Evolutionary conservation across 2,888 invertebrate species (phyloP).

Genomic region (Mesorhabditis spiculigera): DNA sequence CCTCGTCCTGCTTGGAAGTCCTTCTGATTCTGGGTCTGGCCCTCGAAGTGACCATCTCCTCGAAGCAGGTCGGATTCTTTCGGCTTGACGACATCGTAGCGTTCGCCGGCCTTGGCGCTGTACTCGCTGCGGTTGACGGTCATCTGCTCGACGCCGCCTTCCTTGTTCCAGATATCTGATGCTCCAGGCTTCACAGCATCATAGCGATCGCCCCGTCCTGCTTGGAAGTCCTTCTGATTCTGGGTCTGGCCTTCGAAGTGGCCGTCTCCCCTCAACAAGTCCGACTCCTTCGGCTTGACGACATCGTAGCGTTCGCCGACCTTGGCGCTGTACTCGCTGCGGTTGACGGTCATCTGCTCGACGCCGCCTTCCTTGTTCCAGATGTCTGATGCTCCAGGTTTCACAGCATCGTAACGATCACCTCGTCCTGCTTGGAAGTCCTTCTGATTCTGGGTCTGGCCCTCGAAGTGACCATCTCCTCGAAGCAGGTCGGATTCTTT

Average conservation of each 20-base stretch:
- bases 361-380: constrained; percentile 25
- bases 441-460: constrained; percentile 16
- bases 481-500: constrained; percentile 16
- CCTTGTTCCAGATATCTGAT: constrained; percentile 1
- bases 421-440: constrained; percentile 16
- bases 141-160: constrained; percentile 9
- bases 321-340: constrained; percentile 12
- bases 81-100: constrained; percentile 28
- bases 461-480: constrained; percentile 23
- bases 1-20: constrained; percentile 22
- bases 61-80: constrained; percentile 30
- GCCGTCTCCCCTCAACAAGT: constrained; percentile 13
- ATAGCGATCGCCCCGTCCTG: not conserved
- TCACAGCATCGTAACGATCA: constrained; percentile 22
- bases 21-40: constrained; percentile 16
- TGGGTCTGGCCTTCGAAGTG: constrained; percentile 16
- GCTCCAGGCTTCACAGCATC: not conserved
- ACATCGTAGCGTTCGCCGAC: constrained; percentile 17
- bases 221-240: constrained; percentile 12
- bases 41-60: constrained; percentile 18
- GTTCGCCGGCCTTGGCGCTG: constrained; percentile 25
- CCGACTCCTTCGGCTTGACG: constrained; percentile 11
- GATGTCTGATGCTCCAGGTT: constrained; percentile 25
- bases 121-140: constrained; percentile 20
- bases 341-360: constrained; percentile 18